Evolutionary conservation across 2,113 vertebrate genomes (phyloP).

Genomic region (Nicator chloris): DNA sequence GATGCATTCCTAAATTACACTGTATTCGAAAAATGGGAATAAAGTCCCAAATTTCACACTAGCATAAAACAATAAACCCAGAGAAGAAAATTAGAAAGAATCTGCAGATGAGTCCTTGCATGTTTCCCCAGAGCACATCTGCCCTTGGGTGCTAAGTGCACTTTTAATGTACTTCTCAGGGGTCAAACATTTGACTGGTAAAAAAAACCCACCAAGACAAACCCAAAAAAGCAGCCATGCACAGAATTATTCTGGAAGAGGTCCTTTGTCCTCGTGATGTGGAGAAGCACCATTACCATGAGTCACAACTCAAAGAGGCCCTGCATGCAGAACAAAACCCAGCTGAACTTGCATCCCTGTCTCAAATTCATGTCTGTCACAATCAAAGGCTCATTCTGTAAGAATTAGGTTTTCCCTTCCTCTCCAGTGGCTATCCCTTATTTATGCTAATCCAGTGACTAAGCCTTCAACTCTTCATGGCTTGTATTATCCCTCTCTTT

Average conservation of each 20-base stretch:
- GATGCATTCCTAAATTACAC: background rate
- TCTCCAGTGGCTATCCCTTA: background rate
- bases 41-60: background rate
- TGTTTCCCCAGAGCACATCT: background rate
- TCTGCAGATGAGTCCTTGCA: background rate
- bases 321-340: background rate
- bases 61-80: background rate
- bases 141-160: background rate
- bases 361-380: background rate
- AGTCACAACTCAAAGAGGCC: background rate
- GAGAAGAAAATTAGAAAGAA: background rate
- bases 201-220: background rate
- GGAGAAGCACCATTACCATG: background rate
- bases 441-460: background rate
- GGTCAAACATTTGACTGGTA: background rate
- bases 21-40: background rate
- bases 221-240: background rate
- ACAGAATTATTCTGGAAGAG: background rate
- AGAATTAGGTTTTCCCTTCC: background rate
- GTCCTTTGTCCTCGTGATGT: background rate
- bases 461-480: background rate
- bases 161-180: background rate
- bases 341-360: background rate
- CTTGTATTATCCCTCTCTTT: background rate
- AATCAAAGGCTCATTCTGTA: background rate